Conservation (phyloP, 2,888 invertebrate species). For the Xanthorhoe spadicearia region DNA sequence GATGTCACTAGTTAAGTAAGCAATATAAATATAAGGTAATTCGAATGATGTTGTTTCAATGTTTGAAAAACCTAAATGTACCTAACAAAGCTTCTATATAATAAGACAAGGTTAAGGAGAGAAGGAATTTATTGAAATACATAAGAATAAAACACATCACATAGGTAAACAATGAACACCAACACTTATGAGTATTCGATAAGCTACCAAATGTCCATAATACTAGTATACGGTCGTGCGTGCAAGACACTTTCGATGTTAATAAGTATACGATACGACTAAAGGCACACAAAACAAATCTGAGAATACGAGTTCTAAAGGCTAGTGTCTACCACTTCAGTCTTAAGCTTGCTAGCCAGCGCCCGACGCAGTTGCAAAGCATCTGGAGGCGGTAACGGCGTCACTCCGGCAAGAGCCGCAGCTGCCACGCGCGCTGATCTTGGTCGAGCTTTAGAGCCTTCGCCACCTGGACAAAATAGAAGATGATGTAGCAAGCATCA, state of each 20-base stretch:
- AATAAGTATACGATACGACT: neutral
- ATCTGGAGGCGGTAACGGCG: conserved; percentile 77
- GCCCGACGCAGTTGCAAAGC: conserved; percentile 92
- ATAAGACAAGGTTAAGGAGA: neutral
- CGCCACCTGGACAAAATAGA: conserved; percentile 77
- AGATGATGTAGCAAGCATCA: neutral
- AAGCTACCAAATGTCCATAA: neutral
- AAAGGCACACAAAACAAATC: neutral
- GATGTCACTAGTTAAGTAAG: conserved; percentile 85
- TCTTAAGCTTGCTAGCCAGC: conserved; percentile 92
- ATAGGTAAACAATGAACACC: neutral
- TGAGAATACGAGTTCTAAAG: conserved; percentile 43
- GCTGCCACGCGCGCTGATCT: conserved; percentile 91
- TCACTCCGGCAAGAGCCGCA: conserved; percentile 85
- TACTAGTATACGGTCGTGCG: too few relatives aligned
- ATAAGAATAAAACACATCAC: neutral
- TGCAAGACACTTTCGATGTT: too few relatives aligned
- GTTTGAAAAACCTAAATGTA: conserved; percentile 13
- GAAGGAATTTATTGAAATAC: neutral
- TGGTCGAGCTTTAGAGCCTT: conserved; percentile 85
- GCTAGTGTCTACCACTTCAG: conserved; percentile 90
- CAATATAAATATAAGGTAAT: conserved; percentile 84
- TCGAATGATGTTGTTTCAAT: conserved; percentile 67
- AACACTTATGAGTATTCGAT: neutral
- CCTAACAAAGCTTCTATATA: neutral